Conservation (phyloP, 2,797 vertebrate species). For the Eulemur albifrons region DNA sequence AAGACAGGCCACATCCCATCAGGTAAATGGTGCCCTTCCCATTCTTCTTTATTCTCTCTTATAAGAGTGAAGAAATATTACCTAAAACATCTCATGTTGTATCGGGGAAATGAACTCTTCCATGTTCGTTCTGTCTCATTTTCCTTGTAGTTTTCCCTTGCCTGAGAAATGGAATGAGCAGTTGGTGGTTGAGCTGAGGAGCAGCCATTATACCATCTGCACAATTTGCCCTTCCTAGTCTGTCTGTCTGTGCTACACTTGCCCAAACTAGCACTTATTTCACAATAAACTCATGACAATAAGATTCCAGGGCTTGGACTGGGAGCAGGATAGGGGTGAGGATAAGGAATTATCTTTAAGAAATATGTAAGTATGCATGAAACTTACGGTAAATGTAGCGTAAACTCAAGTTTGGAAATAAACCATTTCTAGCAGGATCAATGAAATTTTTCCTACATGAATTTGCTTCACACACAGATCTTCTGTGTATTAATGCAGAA, state of each 20-base stretch:
- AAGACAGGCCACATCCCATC: not conserved
- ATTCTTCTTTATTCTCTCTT: not conserved
- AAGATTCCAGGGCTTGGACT: not conserved
- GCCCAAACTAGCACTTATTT: not conserved
- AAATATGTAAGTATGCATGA: not conserved
- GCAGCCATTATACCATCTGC: too few relatives aligned
- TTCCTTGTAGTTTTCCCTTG: not conserved
- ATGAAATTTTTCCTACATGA: not conserved
- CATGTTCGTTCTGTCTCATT: not conserved
- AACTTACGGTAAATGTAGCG: not conserved
- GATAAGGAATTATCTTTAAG: not conserved
- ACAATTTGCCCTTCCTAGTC: not conserved
- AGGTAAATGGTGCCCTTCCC: not conserved
- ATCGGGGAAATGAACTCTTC: not conserved
- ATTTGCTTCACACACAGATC: not conserved
- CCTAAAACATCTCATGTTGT: not conserved
- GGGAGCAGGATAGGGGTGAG: accelerated
- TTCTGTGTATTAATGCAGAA: not conserved
- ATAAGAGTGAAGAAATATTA: not conserved
- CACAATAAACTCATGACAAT: not conserved
- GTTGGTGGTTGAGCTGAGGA: not conserved
- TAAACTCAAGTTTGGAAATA: not conserved
- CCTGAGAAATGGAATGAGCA: not conserved
- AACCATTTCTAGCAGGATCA: not conserved
- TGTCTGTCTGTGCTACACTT: not conserved